A percentile compares a stretch with the other conserved stretches of the same genome.
These are phyloP conservation scores for Petrocephalus sullivani DNA, from an alignment of 2,797 vertebrate species.

Conservation along the genomic window DNA sequence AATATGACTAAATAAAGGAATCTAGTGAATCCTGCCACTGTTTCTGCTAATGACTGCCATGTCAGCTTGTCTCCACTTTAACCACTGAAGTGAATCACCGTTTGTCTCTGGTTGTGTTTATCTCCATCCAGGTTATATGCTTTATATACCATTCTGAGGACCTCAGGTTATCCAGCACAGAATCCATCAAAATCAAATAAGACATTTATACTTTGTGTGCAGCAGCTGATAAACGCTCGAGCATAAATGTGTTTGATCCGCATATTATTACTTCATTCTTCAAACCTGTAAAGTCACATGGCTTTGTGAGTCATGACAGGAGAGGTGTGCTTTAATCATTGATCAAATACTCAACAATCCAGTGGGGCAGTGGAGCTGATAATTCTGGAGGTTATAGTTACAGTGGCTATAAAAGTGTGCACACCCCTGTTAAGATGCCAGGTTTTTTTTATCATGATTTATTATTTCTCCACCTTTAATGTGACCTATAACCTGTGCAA, in stretches of 20 bases:
- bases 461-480: no score
- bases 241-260: neutral
- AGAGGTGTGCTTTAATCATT: neutral
- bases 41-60: neutral
- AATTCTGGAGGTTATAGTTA: neutral
- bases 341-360: neutral
- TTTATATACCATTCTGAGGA: neutral
- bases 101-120: neutral
- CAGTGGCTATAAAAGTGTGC: no score
- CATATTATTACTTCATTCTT: neutral
- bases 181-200: conserved; percentile 1
- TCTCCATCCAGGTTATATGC: neutral
- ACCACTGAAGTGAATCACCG: neutral
- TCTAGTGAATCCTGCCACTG: neutral
- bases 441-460: no score
- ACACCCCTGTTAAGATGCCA: no score
- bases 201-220: neutral
- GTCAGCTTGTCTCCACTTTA: neutral
- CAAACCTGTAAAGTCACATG: neutral
- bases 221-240: neutral
- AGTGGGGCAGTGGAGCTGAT: neutral
- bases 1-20: neutral
- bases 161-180: neutral
- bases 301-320: neutral
- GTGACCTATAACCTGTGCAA: no score